Base-by-base conservation (phyloP, 1,140 invertebrate genomes). In the Nephotettix cincticeps region DNA sequence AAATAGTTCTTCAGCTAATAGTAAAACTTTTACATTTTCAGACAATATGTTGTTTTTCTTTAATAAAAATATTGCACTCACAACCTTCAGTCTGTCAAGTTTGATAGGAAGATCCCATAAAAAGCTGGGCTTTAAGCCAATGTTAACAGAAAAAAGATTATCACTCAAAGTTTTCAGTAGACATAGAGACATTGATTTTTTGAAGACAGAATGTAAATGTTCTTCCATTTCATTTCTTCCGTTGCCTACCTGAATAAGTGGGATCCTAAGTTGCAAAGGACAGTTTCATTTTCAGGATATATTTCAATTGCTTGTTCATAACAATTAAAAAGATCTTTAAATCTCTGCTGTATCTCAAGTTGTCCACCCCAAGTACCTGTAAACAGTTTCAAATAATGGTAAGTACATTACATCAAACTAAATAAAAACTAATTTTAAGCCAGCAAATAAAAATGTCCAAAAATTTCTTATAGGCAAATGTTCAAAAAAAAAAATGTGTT, bases 251-350 rank as follows among this genome's bases (percentile, higher is more conserved):
- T 82, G 70, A 81, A 81, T 11, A 83, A 72, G 71, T 84, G 81
- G 63, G 74, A 71, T 29, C 75, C 75, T 40, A 77, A 71, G 70
- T 75, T 72, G 78, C 77, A 81, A n/a, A 82, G 69, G 23, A 83
- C 72, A 23, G 75, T 68, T 71, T 80, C 79, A 75, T 79, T 78
- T 23, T 81, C 77, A 54, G 79, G 79, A 71, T 78, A 81, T 4
- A 82, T 43, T 68, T 80, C 76, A 61, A 80, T 77, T 9, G 81
- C 83, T 76, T 83, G 77, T 32, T 81, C 77, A 76, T 82, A 84
- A 67, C 80, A 80, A 27, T 77, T 75, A 68, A 83, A 81, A 11
- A 84, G 69, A 61, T 83, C 79, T 32, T 71, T 40, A 65, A 67
- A 73, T 36, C 67, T 61, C 14, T 65, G 30, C 30, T 73, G 17